phyloP scores from a whole-genome alignment of 2,797 vertebrate genomes.

The Vespertilio murinus region DNA sequence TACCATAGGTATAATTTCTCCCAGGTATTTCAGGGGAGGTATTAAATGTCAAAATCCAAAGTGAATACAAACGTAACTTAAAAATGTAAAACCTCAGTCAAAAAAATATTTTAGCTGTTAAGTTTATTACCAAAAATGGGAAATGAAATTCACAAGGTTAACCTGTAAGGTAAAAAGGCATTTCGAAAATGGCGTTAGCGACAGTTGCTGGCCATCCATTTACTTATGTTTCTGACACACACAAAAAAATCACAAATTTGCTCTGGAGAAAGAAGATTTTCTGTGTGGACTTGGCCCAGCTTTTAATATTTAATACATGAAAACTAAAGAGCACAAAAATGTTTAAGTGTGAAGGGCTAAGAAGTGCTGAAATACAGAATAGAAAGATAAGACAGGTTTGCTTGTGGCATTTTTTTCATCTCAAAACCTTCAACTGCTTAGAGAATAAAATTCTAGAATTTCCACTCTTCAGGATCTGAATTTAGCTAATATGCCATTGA shows the following conservation, averaged over 20 bases:
- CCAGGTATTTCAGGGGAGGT: conserved; percentile 64
- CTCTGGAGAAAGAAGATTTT: background rate
- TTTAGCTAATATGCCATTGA: background rate
- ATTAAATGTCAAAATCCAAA: conserved; percentile 76
- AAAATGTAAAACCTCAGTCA: conserved; percentile 58
- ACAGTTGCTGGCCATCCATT: background rate
- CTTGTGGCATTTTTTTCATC: background rate
- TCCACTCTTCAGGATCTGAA: background rate
- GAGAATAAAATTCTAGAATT: background rate
- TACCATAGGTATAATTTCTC: conserved; percentile 40
- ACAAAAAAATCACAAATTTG: background rate
- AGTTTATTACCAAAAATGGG: conserved; percentile 54
- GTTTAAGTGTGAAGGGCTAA: background rate
- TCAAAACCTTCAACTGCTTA: background rate
- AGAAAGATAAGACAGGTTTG: background rate
- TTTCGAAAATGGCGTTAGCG: conserved; percentile 18
- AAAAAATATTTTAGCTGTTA: conserved; percentile 42
- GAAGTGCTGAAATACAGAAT: background rate
- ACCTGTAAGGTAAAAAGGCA: conserved; percentile 7
- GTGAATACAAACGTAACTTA: conserved; percentile 54
- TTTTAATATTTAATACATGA: conserved; percentile 9
- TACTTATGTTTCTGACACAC: background rate
- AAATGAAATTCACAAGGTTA: conserved; percentile 45
- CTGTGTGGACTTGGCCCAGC: background rate
- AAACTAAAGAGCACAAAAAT: conserved; percentile 11